A percentile compares a stretch with the other conserved stretches of the same genome.
Evolutionary conservation across 2,113 vertebrate genomes (phyloP).

Genomic region (Hassar affinis): DNA sequence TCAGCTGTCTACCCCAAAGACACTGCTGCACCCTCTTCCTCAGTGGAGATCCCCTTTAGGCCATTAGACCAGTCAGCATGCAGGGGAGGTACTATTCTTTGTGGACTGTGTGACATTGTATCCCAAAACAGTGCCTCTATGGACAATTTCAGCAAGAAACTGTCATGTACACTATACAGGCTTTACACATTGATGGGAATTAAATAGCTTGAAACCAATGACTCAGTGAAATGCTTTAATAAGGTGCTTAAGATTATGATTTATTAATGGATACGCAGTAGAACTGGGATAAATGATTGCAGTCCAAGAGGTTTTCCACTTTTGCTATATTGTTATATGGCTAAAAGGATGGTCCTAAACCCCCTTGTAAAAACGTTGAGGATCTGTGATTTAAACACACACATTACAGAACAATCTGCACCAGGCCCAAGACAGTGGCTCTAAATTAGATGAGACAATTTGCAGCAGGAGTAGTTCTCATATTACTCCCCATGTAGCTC

Average conservation of each 20-base stretch:
- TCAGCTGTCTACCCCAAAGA: no score
- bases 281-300: background rate
- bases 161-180: background rate
- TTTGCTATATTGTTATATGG: background rate
- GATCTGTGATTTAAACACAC: background rate
- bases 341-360: background rate
- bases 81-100: no score
- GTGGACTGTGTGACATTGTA: background rate
- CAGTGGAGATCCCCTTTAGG: no score
- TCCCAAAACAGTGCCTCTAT: background rate
- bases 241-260: no score
- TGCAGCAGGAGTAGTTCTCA: background rate
- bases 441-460: background rate
- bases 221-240: no score
- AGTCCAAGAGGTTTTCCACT: background rate
- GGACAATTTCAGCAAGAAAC: background rate
- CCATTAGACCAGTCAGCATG: no score
- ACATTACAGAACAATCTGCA: background rate
- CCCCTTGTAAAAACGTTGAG: background rate
- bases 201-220: background rate
- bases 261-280: background rate
- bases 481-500: background rate
- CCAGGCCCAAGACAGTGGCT: background rate
- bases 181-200: background rate
- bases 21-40: no score